Conservation (phyloP, 2,888 invertebrate genomes). For the Hydraecia micacea region DNA sequence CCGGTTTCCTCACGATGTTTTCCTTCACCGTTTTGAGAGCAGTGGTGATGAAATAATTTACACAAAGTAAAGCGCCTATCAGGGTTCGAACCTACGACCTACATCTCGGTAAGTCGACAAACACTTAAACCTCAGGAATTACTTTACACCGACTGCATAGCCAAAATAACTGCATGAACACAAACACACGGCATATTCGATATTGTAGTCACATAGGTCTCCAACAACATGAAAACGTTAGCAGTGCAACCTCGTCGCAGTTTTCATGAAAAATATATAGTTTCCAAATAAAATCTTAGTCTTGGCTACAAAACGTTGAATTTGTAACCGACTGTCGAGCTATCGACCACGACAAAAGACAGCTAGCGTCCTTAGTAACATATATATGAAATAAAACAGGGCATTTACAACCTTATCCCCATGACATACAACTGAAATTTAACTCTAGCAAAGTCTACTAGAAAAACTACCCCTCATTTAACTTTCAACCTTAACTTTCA, state of each 20-base stretch:
- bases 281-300: constrained; percentile 52
- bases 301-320: constrained; percentile 47
- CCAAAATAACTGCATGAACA: neutral
- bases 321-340: constrained; percentile 65
- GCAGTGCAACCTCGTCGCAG: constrained; percentile 15
- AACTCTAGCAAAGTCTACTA: neutral
- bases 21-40: too few species aligned
- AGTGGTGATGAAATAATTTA: too few species aligned
- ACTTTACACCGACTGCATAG: too few species aligned
- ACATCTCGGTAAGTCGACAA: neutral
- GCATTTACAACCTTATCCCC: constrained; percentile 27
- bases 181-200: constrained; percentile 2
- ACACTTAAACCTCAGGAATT: neutral
- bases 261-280: constrained; percentile 47
- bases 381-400: constrained; percentile 31
- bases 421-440: constrained; percentile 6
- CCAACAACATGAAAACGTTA: constrained; percentile 10
- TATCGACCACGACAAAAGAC: constrained; percentile 65
- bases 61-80: neutral
- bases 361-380: constrained; percentile 46
- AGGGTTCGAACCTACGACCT: neutral
- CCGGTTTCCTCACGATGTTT: too few species aligned
- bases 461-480: constrained; percentile 13
- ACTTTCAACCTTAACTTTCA: neutral
- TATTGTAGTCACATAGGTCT: constrained; percentile 4